These are phyloP conservation scores for Ormyrus thymus DNA, from an alignment of 2,888 invertebrate genomes.

Conservation along the genomic window DNA sequence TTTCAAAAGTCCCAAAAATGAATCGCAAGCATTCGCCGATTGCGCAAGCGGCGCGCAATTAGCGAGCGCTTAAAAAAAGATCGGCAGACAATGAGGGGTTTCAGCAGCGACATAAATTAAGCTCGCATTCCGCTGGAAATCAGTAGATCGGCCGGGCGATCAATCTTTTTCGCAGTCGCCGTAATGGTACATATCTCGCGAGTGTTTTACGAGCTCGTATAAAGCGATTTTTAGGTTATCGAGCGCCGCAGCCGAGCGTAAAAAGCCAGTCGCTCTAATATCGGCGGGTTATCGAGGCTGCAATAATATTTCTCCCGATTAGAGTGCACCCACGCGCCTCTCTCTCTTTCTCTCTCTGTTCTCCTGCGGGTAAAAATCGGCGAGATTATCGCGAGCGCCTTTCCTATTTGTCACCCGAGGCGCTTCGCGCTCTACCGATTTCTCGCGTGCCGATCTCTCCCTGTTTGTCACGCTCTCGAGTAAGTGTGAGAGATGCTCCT, in stretches of 20 bases:
- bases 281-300: constrained; percentile 30
- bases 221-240: constrained; percentile 38
- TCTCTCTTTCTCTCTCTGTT: no score
- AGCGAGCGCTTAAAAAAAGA: no score
- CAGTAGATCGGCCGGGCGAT: constrained; percentile 37
- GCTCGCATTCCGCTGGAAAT: background rate
- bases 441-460: constrained; percentile 36
- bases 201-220: constrained; percentile 44
- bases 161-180: constrained; percentile 43
- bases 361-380: background rate
- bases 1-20: no score
- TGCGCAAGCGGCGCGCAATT: no score
- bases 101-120: no score
- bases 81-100: no score
- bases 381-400: background rate
- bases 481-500: background rate
- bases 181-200: constrained; percentile 27
- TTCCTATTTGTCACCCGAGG: constrained; percentile 50
- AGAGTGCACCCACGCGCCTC: constrained; percentile 27
- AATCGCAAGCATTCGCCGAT: no score
- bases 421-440: background rate
- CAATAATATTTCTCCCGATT: constrained; percentile 49
- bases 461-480: background rate
- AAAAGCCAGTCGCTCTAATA: constrained; percentile 43
- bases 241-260: constrained; percentile 5